Percentiles rank a stretch among this genome's conserved stretches.
Conservation (phyloP, 1,140 invertebrate species). For the Leucophenga varia region DNA sequence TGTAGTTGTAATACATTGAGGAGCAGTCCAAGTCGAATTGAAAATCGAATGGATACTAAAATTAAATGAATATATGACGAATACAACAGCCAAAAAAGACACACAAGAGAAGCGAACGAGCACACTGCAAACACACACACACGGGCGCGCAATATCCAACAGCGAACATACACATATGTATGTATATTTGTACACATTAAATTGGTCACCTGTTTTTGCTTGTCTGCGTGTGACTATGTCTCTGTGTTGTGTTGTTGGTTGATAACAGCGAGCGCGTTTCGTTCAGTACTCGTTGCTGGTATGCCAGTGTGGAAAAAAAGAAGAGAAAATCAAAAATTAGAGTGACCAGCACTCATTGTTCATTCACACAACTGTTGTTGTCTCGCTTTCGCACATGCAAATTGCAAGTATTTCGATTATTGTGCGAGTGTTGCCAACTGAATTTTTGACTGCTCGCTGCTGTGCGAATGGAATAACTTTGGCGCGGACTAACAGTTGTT, state of each 20-base stretch:
- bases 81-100: not conserved
- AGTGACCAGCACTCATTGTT: conserved; percentile 15
- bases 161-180: conserved; percentile 4
- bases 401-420: conserved; percentile 9
- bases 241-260: conserved; percentile 21
- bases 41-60: conserved; percentile 26
- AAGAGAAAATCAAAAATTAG: too few relatives aligned
- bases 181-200: conserved; percentile 6
- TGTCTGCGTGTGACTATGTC: conserved; percentile 10
- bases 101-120: not conserved
- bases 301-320: conserved; percentile 10
- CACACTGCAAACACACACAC: conserved; percentile 1
- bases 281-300: conserved; percentile 15
- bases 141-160: not conserved
- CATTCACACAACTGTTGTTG: conserved; percentile 14
- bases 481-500: conserved; percentile 40
- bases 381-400: conserved; percentile 25
- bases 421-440: conserved; percentile 40
- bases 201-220: conserved; percentile 18
- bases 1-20: not conserved
- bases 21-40: conserved; percentile 6
- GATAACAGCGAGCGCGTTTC: conserved; percentile 26
- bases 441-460: conserved; percentile 22
- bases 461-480: conserved; percentile 23
- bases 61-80: conserved; percentile 19